Evolutionary conservation across 37 sponge, comb jelly and placozoan species (phyloP).

Genomic region (Aplysina aerophoba): DNA sequence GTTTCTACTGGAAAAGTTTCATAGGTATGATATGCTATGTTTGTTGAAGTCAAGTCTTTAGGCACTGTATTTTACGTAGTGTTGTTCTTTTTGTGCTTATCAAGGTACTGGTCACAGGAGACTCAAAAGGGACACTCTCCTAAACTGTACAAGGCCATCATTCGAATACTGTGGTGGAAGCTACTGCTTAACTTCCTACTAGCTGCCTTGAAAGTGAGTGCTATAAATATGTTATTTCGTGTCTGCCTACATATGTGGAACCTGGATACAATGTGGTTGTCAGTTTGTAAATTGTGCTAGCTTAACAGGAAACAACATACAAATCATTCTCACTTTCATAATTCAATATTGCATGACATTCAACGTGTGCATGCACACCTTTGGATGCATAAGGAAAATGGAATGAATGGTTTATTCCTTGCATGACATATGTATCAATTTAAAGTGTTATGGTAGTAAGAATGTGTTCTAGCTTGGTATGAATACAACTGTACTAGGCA

Average conservation of each 20-base stretch:
- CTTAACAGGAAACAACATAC: too few relatives aligned
- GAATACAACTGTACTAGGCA: too few relatives aligned
- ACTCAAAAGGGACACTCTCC: constrained; percentile 38
- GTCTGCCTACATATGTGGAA: background rate
- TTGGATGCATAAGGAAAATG: too few relatives aligned
- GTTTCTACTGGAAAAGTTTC: constrained; percentile 45
- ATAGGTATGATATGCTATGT: constrained; percentile 36
- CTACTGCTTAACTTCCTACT: constrained; percentile 50
- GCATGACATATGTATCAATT: too few relatives aligned
- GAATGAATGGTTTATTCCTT: too few relatives aligned
- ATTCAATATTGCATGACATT: too few relatives aligned
- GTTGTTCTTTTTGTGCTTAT: background rate
- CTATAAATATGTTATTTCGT: background rate
- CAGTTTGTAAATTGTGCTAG: too few relatives aligned
- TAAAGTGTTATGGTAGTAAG: too few relatives aligned
- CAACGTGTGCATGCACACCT: too few relatives aligned
- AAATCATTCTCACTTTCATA: too few relatives aligned
- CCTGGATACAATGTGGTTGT: too few relatives aligned
- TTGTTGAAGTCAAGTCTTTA: background rate
- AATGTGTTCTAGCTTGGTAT: too few relatives aligned
- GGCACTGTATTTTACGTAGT: background rate
- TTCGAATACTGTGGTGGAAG: constrained; percentile 54
- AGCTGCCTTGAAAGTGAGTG: constrained; percentile 36
- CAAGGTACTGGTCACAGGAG: constrained; percentile 40
- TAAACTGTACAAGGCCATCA: constrained; percentile 45